phyloP scores from a whole-genome alignment of 2,888 invertebrate species.

The Sphecodes monilicornis region DNA sequence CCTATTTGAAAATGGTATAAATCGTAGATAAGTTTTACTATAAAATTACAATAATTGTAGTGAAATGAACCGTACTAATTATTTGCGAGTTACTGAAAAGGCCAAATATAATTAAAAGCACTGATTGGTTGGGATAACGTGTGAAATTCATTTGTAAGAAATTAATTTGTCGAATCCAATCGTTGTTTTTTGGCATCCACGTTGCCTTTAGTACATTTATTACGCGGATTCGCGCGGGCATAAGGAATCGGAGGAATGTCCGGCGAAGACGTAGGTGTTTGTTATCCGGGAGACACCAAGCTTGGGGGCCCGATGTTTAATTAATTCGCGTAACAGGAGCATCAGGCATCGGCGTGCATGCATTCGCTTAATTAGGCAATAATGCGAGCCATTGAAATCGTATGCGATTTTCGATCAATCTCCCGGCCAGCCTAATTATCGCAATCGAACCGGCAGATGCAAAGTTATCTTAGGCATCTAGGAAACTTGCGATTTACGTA shows the following conservation, averaged over 20 bases:
- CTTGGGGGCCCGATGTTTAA: conserved; percentile 37
- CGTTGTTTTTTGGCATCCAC: not conserved
- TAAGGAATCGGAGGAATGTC: not conserved
- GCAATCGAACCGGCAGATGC: conserved; percentile 81
- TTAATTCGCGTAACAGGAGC: conserved; percentile 62
- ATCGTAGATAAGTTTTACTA: not conserved
- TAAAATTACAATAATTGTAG: not conserved
- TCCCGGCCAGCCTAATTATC: conserved; percentile 78
- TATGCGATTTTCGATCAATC: conserved; percentile 76
- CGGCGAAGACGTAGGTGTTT: not conserved
- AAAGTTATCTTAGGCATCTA: conserved; percentile 82
- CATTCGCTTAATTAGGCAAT: conserved; percentile 72
- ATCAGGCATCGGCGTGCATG: conserved; percentile 29
- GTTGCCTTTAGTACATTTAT: not conserved
- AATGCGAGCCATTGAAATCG: conserved; percentile 64
- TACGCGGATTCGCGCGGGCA: not conserved
- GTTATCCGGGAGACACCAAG: not conserved
- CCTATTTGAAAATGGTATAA: not conserved
- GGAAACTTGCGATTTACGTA: conserved; percentile 74
- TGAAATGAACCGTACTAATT: not conserved
- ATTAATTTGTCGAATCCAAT: not conserved
- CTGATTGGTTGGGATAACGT: not conserved
- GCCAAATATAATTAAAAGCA: not conserved
- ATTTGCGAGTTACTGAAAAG: not conserved
- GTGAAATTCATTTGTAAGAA: not conserved